phyloP scores from a whole-genome alignment of 2,888 invertebrate genomes.

The Lycia hirtaria region DNA sequence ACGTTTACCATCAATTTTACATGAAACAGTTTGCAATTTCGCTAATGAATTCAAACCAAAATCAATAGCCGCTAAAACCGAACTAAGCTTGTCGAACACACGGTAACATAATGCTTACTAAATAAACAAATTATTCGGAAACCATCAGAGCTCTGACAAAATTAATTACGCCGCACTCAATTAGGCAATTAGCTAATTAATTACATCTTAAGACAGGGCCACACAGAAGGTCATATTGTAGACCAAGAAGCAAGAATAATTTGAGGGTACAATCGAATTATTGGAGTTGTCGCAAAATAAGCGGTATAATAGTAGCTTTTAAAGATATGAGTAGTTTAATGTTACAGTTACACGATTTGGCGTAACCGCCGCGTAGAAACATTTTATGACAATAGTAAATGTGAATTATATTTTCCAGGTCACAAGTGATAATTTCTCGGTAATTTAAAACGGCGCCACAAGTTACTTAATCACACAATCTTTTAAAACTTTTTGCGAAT shows the following conservation, averaged over 20 bases:
- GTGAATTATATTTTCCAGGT: too few species aligned
- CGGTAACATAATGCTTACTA: constrained; percentile 20
- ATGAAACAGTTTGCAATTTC: neutral
- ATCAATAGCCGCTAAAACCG: constrained; percentile 7
- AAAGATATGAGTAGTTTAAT: too few species aligned
- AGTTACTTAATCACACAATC: too few species aligned
- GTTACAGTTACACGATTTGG: too few species aligned
- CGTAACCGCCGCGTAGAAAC: too few species aligned
- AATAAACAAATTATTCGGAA: constrained; percentile 33
- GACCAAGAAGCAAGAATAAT: neutral
- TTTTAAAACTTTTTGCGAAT: too few species aligned
- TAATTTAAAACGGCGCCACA: too few species aligned
- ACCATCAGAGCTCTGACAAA: constrained; percentile 32
- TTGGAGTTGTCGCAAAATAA: too few species aligned
- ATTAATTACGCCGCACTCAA: constrained; percentile 41
- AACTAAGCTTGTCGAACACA: constrained; percentile 24
- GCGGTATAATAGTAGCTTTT: too few species aligned
- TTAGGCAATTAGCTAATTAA: constrained; percentile 43
- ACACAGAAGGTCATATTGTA: neutral
- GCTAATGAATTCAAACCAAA: constrained; percentile 2
- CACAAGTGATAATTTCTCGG: too few species aligned
- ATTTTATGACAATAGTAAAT: too few species aligned
- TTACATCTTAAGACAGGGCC: constrained; percentile 21
- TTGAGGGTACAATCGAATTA: neutral
- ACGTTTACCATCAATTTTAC: too few species aligned